Conservation (phyloP, 2,113 vertebrate species). For the Eidolon helvum region DNA sequence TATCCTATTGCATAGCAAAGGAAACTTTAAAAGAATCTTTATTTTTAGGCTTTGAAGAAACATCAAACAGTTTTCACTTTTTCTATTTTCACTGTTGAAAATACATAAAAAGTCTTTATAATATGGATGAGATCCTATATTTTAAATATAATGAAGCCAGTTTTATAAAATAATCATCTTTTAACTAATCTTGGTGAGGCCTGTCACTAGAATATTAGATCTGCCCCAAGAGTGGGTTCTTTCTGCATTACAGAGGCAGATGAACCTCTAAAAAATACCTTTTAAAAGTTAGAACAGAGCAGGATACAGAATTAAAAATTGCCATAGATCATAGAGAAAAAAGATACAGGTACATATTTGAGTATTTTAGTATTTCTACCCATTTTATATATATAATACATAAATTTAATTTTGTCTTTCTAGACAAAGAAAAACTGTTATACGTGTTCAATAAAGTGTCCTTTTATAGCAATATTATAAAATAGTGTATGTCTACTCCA, state of each 20-base stretch:
- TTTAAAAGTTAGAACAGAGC: neutral
- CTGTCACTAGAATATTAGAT: neutral
- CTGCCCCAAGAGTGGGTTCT: neutral
- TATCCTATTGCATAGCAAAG: neutral
- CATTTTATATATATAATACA: neutral
- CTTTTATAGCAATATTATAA: too few relatives aligned
- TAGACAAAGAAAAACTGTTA: too few relatives aligned
- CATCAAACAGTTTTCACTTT: neutral
- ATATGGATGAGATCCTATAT: neutral
- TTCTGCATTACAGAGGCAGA: neutral
- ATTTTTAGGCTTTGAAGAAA: constrained; percentile 8
- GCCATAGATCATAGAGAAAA: neutral
- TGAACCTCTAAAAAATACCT: neutral
- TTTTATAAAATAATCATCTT: constrained; percentile 8
- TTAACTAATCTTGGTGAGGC: neutral
- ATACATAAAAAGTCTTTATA: constrained; percentile 41
- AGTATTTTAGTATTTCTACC: neutral
- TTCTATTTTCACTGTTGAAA: neutral
- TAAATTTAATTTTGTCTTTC: too few relatives aligned
- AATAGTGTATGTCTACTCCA: too few relatives aligned
- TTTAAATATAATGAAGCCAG: constrained; percentile 2
- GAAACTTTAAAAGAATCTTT: neutral
- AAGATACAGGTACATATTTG: neutral
- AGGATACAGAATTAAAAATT: neutral
- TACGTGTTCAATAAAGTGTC: too few relatives aligned